phyloP scores from a whole-genome alignment of 2,113 vertebrate species.

The Tragelaphus imberbis region DNA sequence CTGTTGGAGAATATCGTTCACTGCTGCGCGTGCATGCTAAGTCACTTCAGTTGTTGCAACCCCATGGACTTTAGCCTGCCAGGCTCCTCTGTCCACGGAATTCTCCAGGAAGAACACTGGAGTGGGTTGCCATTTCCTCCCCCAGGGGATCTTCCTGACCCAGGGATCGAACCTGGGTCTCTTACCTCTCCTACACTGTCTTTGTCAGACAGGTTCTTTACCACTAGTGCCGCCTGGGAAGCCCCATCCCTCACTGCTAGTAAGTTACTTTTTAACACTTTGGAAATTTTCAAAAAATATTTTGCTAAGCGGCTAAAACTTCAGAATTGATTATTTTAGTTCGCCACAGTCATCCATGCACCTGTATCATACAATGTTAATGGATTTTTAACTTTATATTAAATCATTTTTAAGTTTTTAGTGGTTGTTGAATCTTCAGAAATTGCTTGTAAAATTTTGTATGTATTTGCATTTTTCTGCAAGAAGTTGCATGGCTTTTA shows the following conservation, averaged over 20 bases:
- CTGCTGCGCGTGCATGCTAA: not conserved
- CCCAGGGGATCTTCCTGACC: not conserved
- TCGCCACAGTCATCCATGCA: not conserved
- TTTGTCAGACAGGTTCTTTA: not conserved
- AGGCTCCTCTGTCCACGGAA: not conserved
- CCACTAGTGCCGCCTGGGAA: not conserved
- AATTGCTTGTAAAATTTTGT: not conserved
- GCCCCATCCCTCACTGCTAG: not conserved
- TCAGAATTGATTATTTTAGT: conserved; percentile 2
- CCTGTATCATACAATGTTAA: not conserved
- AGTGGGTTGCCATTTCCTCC: not conserved
- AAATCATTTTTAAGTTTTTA: conserved; percentile 27
- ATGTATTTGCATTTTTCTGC: not conserved
- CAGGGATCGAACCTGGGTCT: not conserved
- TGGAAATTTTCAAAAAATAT: not conserved
- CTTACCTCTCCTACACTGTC: not conserved
- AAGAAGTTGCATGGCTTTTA: not conserved
- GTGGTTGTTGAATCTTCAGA: not conserved
- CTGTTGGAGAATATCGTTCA: not conserved
- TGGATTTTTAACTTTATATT: conserved; percentile 15
- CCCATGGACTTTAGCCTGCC: not conserved
- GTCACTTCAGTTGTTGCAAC: not conserved
- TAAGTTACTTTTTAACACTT: not conserved
- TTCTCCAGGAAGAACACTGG: not conserved
- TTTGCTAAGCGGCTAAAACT: not conserved